A percentile compares a stretch with the other conserved stretches of the same genome.
These are phyloP conservation scores for Penaeus chinensis DNA, from an alignment of 1,140 invertebrate genomes.

Conservation along the genomic window DNA sequence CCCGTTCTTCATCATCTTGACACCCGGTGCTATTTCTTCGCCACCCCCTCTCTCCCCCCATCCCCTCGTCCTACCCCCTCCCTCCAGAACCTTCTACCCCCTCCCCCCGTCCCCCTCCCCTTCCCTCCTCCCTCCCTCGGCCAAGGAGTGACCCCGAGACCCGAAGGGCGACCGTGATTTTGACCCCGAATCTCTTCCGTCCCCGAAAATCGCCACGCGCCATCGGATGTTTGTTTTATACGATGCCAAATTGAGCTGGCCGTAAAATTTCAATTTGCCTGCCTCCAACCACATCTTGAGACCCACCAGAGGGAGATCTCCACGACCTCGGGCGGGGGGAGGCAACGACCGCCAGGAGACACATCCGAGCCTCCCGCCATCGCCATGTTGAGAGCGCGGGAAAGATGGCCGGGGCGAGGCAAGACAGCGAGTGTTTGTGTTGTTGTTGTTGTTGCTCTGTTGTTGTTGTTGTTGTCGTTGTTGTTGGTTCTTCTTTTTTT, in stretches of 20 bases:
- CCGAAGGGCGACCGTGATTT: no score
- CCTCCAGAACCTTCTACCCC: background rate
- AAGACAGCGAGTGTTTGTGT: background rate
- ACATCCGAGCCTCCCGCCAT: conserved; percentile 14
- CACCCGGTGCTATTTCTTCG: background rate
- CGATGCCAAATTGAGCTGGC: conserved; percentile 49
- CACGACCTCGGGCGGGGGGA: background rate
- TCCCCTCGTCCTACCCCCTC: background rate
- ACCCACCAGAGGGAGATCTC: background rate
- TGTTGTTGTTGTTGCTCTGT: background rate
- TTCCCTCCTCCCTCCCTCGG: background rate
- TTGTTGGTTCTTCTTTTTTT: no score
- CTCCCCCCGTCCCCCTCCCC: background rate
- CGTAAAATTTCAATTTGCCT: conserved; percentile 61
- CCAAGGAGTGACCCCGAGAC: background rate
- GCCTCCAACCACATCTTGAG: conserved; percentile 35
- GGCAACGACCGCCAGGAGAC: conserved; percentile 17
- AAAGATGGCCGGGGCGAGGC: background rate
- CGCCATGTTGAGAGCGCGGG: conserved; percentile 25
- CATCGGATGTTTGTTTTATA: conserved; percentile 30
- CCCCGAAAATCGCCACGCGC: background rate
- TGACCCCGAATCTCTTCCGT: background rate
- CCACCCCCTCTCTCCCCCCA: background rate
- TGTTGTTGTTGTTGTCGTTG: background rate
- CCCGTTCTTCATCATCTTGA: background rate